Evolutionary conservation across 2,797 vertebrate species (phyloP).

Genomic region (Argentina silus): DNA sequence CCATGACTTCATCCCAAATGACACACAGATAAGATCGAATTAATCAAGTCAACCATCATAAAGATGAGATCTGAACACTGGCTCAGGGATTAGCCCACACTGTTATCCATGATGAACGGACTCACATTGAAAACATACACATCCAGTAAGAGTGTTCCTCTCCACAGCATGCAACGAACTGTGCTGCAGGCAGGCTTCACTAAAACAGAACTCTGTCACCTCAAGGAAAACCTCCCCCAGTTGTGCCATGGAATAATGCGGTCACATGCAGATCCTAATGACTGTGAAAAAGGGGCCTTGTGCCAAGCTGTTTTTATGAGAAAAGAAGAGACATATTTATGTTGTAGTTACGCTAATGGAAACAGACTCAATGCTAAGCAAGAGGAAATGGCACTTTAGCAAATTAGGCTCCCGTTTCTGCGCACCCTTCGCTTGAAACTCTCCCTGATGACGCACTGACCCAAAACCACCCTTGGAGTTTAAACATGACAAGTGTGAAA

Average conservation of each 20-base stretch:
- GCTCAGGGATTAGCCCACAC: too few species aligned
- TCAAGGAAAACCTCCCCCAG: conserved; percentile 36
- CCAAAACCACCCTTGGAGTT: conserved; percentile 26
- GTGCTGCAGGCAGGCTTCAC: conserved; percentile 24
- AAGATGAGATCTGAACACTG: neutral
- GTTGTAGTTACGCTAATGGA: conserved; percentile 58
- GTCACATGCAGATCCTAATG: conserved; percentile 40
- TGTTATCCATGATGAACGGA: too few species aligned
- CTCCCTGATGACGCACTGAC: conserved; percentile 28
- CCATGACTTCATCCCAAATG: neutral
- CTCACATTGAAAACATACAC: neutral
- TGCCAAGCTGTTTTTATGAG: conserved; percentile 51
- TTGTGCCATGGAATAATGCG: conserved; percentile 43
- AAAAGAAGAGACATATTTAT: conserved; percentile 55
- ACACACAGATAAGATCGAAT: neutral
- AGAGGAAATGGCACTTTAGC: conserved; percentile 47
- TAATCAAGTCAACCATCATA: neutral
- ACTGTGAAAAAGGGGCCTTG: conserved; percentile 46
- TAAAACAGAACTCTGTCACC: conserved; percentile 42
- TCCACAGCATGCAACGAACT: conserved; percentile 32
- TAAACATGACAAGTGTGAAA: conserved; percentile 38
- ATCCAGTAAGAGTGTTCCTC: neutral
- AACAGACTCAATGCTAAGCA: conserved; percentile 45
- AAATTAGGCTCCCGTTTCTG: conserved; percentile 39
- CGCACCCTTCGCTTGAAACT: conserved; percentile 34